A percentile compares a stretch with the other conserved stretches of the same genome.
Conservation (phyloP, 2,113 vertebrate species). For the Hippocampus zosterae region DNA sequence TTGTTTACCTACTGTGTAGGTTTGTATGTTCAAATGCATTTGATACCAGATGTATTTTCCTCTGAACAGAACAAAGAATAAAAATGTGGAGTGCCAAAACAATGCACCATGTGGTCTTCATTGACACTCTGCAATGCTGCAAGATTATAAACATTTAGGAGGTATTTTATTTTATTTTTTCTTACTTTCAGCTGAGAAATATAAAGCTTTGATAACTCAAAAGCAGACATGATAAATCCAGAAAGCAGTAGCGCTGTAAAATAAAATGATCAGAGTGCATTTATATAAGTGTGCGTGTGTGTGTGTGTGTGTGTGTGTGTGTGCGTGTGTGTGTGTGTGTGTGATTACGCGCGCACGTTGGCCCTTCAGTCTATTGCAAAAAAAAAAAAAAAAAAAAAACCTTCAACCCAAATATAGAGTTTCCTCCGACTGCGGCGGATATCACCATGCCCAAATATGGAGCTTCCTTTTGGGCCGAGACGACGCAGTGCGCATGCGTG, state of each 20-base stretch:
- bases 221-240: not conserved
- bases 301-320: not conserved
- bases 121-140: not conserved
- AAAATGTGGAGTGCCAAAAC: constrained; percentile 63
- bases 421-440: constrained; percentile 50
- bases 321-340: constrained; percentile 9
- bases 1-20: constrained; percentile 95
- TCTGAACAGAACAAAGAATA: constrained; percentile 77
- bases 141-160: no score
- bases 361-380: constrained; percentile 18
- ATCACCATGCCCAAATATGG: constrained; percentile 55
- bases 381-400: not conserved
- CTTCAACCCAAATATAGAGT: constrained; percentile 48
- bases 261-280: not conserved
- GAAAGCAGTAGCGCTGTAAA: not conserved
- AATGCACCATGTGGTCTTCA: not conserved
- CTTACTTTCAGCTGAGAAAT: not conserved
- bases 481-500: constrained; percentile 5
- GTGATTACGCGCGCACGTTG: constrained; percentile 8
- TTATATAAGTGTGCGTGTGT: no score
- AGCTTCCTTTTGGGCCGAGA: constrained; percentile 30
- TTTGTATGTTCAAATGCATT: constrained; percentile 90
- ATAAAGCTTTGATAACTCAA: not conserved
- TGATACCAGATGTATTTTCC: constrained; percentile 85
- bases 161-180: no score